Conservation (phyloP, 2,797 vertebrate species). For the Rhincodon typus region DNA sequence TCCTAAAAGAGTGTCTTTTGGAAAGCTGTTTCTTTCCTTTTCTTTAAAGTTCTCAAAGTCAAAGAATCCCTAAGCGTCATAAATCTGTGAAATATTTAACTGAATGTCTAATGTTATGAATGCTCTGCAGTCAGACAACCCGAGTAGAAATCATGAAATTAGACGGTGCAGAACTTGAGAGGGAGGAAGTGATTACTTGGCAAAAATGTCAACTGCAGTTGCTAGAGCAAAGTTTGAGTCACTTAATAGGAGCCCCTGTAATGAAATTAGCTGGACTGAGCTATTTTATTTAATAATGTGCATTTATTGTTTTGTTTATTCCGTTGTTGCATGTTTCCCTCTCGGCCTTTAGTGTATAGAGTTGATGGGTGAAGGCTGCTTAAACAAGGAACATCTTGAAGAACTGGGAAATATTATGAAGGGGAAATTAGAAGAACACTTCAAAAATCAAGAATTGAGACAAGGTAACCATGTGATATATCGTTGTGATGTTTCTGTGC, state of each 20-base stretch:
- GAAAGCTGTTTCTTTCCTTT: background rate
- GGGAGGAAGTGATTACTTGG: background rate
- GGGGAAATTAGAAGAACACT: slow-evolving; percentile 94
- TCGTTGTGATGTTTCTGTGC: background rate
- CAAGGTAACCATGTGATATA: slow-evolving; percentile 64
- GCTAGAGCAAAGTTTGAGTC: background rate
- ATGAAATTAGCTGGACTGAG: background rate
- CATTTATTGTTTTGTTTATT: background rate
- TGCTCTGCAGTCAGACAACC: background rate
- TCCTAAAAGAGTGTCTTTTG: background rate
- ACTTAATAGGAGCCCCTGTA: background rate
- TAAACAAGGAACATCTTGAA: slow-evolving; percentile 95
- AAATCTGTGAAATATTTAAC: background rate
- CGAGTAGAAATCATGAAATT: background rate
- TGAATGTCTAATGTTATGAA: background rate
- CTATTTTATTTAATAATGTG: background rate
- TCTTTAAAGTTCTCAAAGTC: background rate
- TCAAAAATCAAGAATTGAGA: slow-evolving; percentile 96
- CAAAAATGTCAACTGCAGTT: background rate
- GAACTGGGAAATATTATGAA: slow-evolving; percentile 92
- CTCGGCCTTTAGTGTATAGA: slow-evolving; percentile 74
- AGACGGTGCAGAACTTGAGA: background rate
- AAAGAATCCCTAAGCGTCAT: background rate
- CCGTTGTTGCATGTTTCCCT: background rate
- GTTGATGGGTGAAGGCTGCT: slow-evolving; percentile 93